A percentile compares a stretch with the other conserved stretches of the same genome.
These are phyloP conservation scores for Spinus pinus DNA, from an alignment of 2,797 vertebrate genomes.

Conservation along the genomic window DNA sequence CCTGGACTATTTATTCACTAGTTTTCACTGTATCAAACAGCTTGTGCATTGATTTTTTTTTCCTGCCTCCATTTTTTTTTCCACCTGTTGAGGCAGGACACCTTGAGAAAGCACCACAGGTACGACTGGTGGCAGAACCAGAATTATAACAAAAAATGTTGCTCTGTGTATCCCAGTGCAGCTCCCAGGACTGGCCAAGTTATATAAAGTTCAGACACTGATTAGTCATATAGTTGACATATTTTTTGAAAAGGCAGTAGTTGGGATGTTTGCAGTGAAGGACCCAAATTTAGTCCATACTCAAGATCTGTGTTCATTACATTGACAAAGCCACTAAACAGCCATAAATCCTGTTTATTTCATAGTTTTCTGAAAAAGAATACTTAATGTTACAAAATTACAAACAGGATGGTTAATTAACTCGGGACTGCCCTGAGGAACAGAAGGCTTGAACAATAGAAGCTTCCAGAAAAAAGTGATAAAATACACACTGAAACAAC, in stretches of 20 bases:
- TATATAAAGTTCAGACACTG: neutral
- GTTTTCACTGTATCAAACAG: neutral
- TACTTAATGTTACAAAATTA: neutral
- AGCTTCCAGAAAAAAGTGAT: neutral
- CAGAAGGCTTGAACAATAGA: neutral
- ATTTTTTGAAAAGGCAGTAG: neutral
- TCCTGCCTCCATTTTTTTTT: neutral
- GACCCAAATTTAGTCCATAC: neutral
- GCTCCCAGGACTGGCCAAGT: neutral
- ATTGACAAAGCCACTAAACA: neutral
- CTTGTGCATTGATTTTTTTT: neutral
- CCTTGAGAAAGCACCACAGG: neutral
- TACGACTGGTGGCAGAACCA: neutral
- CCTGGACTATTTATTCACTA: neutral
- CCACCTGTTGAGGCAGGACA: neutral
- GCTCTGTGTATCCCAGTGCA: neutral
- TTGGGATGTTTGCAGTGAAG: neutral
- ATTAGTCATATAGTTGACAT: neutral
- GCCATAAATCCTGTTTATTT: neutral
- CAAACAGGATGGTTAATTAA: neutral
- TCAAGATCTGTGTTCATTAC: neutral
- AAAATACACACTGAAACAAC: neutral
- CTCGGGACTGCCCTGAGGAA: neutral
- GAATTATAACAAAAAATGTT: neutral
- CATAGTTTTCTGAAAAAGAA: neutral